These are phyloP conservation scores for Sebastes cheni DNA, from an alignment of 2,797 vertebrate species.

Conservation along the genomic window DNA sequence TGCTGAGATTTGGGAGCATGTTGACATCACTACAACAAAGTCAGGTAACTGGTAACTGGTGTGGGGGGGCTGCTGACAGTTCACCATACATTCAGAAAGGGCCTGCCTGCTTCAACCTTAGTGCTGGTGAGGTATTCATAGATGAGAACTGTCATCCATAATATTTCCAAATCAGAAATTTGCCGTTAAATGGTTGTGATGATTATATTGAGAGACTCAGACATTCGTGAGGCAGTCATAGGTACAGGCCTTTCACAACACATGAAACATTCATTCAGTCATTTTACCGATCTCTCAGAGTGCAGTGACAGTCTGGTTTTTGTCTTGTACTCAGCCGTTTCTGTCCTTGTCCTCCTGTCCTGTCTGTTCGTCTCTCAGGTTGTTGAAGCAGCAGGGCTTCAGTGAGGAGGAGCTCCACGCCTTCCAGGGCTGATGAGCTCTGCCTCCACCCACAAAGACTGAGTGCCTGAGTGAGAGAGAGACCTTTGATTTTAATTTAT, in stretches of 20 bases:
- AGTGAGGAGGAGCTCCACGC: constrained; percentile 86
- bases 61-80: background rate
- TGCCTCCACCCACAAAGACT: background rate
- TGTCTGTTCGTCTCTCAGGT: constrained; percentile 69
- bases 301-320: background rate
- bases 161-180: background rate
- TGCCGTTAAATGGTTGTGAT: background rate
- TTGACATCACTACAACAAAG: background rate
- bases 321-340: background rate
- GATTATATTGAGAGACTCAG: background rate
- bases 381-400: constrained; percentile 88
- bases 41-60: background rate
- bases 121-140: background rate
- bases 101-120: background rate
- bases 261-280: background rate
- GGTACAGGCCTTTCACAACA: background rate
- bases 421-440: constrained; percentile 84
- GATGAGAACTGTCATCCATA: background rate
- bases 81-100: background rate
- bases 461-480: background rate
- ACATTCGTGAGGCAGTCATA: background rate
- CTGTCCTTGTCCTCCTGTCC: background rate
- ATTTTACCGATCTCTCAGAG: background rate
- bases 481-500: background rate
- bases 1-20: background rate